Percentiles rank a stretch among this genome's conserved stretches.
Conservation (phyloP, 2,888 invertebrate genomes). For the Apamea monoglypha region DNA sequence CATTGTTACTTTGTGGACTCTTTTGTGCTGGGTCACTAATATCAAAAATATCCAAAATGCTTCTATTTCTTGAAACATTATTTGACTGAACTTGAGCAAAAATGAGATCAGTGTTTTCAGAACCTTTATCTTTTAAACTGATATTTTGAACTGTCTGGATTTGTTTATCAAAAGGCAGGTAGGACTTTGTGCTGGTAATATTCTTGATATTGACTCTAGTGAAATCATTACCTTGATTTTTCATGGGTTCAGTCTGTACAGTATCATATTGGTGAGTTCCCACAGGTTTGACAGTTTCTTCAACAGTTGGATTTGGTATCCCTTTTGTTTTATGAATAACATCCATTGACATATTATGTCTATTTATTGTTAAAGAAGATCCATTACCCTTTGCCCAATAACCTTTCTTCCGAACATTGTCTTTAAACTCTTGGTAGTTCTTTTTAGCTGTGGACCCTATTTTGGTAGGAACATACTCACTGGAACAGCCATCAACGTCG, state of each 20-base stretch:
- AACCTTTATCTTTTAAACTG: slow-evolving; percentile 42
- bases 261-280: slow-evolving; percentile 27
- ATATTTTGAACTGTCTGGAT: slow-evolving; percentile 34
- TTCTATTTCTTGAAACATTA: slow-evolving; percentile 79
- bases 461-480: slow-evolving; percentile 88
- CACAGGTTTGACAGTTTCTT: slow-evolving; percentile 34
- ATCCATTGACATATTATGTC: slow-evolving; percentile 63
- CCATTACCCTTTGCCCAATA: slow-evolving; percentile 88
- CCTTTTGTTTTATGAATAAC: slow-evolving; percentile 39
- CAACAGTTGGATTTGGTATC: slow-evolving; percentile 32
- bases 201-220: slow-evolving; percentile 75
- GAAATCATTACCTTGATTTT: slow-evolving; percentile 70
- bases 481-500: slow-evolving; percentile 82
- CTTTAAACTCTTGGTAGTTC: slow-evolving; percentile 87
- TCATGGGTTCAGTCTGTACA: slow-evolving; percentile 25
- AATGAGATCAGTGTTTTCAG: slow-evolving; percentile 74
- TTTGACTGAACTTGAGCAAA: slow-evolving; percentile 84
- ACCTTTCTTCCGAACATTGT: slow-evolving; percentile 85
- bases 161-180: slow-evolving; percentile 75
- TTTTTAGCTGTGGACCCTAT: slow-evolving; percentile 84
- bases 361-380: slow-evolving; percentile 72
- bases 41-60: slow-evolving; percentile 87
- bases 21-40: slow-evolving; percentile 68
- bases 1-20: slow-evolving; percentile 74
- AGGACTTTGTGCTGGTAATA: slow-evolving; percentile 68